Conservation (phyloP, 2,888 invertebrate species). For the Eucera pruinosa region DNA sequence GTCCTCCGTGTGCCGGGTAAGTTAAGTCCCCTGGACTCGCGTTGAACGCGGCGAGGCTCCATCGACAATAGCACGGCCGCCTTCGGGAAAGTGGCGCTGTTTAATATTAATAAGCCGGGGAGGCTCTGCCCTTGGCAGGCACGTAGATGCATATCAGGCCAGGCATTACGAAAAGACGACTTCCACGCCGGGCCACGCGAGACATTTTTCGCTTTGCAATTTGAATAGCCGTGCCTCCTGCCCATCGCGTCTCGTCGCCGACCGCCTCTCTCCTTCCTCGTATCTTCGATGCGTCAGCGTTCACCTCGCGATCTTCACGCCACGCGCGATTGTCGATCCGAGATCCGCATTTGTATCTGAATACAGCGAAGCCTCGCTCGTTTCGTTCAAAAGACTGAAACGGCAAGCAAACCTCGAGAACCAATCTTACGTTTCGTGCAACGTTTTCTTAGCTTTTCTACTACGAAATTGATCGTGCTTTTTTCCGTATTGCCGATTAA, state of each 20-base stretch:
- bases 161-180: constrained; percentile 80
- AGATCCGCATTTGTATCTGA: neutral
- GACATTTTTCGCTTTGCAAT: constrained; percentile 57
- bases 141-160: constrained; percentile 83
- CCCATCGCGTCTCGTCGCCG: too few species aligned
- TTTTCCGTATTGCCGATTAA: too few species aligned
- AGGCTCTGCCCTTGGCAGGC: constrained; percentile 80
- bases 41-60: constrained; percentile 49
- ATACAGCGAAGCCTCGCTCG: too few species aligned
- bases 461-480: too few species aligned
- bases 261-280: neutral
- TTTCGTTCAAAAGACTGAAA: too few species aligned
- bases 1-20: constrained; percentile 61
- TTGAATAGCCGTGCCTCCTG: constrained; percentile 61
- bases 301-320: neutral
- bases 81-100: constrained; percentile 77
- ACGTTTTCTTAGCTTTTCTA: too few species aligned
- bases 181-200: constrained; percentile 53
- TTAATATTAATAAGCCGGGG: constrained; percentile 83
- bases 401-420: too few species aligned
- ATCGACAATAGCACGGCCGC: constrained; percentile 70
- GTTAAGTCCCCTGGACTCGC: constrained; percentile 65
- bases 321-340: neutral
- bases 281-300: constrained; percentile 42
- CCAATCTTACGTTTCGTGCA: too few species aligned